Evolutionary conservation across 2,888 invertebrate genomes (phyloP), one percentile per base, ranked within the genome.

Genomic region (Kryphioiulus occultus): DNA sequence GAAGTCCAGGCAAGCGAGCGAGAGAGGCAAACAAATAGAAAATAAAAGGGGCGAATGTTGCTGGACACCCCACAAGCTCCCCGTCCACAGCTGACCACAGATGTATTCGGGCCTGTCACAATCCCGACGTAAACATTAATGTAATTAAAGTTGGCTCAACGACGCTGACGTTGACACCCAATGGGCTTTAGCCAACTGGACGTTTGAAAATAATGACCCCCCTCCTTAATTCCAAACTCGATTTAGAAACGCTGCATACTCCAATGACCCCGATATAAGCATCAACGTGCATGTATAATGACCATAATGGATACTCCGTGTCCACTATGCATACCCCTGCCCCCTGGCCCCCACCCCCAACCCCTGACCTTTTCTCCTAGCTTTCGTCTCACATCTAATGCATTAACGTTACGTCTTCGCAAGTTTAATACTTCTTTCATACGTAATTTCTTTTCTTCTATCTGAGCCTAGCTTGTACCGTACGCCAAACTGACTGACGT

Each of bases 71-170:
- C 15, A 22, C 78, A 78, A 78, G 15, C n/a, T n/a, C 15, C 78
- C 26, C 7, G 15, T 78, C 82, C 26, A 82, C 3, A 35, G 35
- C n/a, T 82, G 82, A 82, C 82, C 82, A 30, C 84, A 35, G 42
- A 84, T 84, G 35, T 84, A 68, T 68, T 19, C 32, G n/a, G n/a
- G 84, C 84, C 22, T 84, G 84, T 84, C 84, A 84, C 39, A 32
- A 7, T 84, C 12, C 12, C 84, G 42, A 84, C 42, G 84, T 84
- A 84, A 84, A 84, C 84, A 84, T 35, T 84, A 84, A 84, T 84
- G 84, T 84, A 84, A 84, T 84, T 84, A 84, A 84, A 84, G 84
- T 84, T 35, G 42, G 84, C 84, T 84, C 84, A 42, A 84, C 84
- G 42, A 84, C 22, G 17, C n/a, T 84, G 84, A 84, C 84, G 42